Evolutionary conservation across 2,797 vertebrate genomes (phyloP).

Genomic region (Lithobates pipiens): DNA sequence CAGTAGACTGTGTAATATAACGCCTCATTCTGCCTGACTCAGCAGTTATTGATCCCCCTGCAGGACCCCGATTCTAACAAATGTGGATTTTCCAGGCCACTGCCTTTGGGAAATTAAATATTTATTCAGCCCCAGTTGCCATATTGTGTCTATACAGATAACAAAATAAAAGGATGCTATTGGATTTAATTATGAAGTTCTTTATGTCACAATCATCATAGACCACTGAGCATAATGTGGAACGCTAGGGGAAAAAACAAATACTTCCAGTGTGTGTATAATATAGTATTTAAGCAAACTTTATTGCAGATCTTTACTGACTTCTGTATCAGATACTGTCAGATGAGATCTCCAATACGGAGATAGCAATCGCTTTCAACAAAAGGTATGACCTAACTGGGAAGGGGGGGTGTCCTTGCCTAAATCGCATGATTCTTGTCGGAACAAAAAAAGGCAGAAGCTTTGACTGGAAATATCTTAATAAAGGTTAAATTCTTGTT

Average conservation of each 20-base stretch:
- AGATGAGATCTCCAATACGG: no score
- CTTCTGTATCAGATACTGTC: background rate
- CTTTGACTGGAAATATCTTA: no score
- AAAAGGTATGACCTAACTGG: no score
- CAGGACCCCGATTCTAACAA: background rate
- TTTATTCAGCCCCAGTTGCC: slow-evolving; percentile 20
- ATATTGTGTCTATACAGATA: slow-evolving; percentile 15
- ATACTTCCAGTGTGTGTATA: background rate
- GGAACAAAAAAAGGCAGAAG: no score
- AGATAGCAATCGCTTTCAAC: no score
- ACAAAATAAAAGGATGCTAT: background rate
- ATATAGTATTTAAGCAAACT: background rate
- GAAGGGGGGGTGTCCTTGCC: no score
- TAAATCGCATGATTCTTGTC: no score
- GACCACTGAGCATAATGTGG: no score
- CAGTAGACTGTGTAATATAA: background rate
- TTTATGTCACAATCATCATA: no score
- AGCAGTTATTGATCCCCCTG: slow-evolving; percentile 12
- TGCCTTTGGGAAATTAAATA: slow-evolving; percentile 38
- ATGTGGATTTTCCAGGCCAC: background rate
- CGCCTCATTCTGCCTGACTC: slow-evolving; percentile 16
- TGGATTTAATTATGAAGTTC: background rate
- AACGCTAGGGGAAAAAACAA: background rate
- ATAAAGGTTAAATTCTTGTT: no score
- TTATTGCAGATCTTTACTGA: background rate